A percentile compares a stretch with the other conserved stretches of the same genome.
phyloP scores from a whole-genome alignment of 2,797 vertebrate genomes.

The Streptopelia turtur region DNA sequence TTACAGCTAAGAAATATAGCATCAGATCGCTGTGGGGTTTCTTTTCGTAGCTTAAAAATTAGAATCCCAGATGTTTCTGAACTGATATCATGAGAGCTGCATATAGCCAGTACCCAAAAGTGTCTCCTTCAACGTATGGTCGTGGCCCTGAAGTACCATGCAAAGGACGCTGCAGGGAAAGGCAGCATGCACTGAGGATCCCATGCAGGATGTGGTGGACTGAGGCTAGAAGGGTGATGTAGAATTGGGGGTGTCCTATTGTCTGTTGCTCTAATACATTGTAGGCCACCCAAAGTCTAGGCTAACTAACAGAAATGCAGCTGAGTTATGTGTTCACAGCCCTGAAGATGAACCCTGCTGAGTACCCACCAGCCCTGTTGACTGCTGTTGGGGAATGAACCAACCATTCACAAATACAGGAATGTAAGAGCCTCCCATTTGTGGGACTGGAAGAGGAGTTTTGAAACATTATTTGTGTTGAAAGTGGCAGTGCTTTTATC shows the following conservation, averaged over 20 bases:
- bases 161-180: background rate
- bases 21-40: background rate
- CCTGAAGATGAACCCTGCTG: background rate
- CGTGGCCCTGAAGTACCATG: background rate
- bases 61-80: background rate
- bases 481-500: background rate
- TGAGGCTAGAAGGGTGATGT: background rate
- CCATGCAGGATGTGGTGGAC: rapidly evolving
- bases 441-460: background rate
- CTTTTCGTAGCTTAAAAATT: background rate
- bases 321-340: background rate
- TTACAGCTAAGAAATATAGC: background rate
- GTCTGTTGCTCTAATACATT: background rate
- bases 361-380: rapidly evolving
- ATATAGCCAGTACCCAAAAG: background rate
- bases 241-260: background rate
- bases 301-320: background rate
- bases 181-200: background rate
- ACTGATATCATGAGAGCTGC: background rate
- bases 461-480: background rate
- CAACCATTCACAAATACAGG: rapidly evolving
- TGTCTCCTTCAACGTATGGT: background rate
- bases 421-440: background rate
- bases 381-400: background rate
- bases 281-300: background rate